Evolutionary conservation across 2,113 vertebrate species (phyloP), one percentile per base, ranked within the genome.

Genomic region (Neotragus pygmaeus): DNA sequence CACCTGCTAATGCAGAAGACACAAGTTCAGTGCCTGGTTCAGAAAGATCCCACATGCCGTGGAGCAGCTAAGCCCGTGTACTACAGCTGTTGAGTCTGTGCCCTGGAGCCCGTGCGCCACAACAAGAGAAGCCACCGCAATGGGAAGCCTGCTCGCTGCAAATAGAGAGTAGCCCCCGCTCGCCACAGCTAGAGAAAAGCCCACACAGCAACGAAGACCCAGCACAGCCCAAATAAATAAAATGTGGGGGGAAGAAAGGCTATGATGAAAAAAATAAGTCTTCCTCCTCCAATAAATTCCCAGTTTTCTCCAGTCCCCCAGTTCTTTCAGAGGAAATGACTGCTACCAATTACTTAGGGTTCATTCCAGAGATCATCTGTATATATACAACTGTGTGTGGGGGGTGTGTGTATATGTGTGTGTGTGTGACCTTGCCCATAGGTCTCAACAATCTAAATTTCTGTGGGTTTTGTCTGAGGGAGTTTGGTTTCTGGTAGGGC

Each of bases 181-280:
- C 0, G 3, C 23, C 36, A 75, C 36, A 39, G 13, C 70, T 25
- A 27, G 70, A 75, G 70, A 14, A 75, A 43, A 25, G 70, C 70
- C 70, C 70, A 75, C 39, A 27, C 23, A 73, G 70, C 70, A 25
- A 43, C 11, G 3, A 14, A 73, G 36, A 23, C 70, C 70, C 36
- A 75, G 70, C 36, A 6, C 70, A 75, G 70, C 70, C 70, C 43
- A 75, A 75, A 43, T 70, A 39, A 6, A 39, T 27, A 75, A 43
- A 13, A 43, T 75, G 14, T 25, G 7, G 4, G 10, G 23, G 23
- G 23, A 0, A 0, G 1, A 0, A 7, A 43, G 23, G 6, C 39
- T 75, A n/a, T 51, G 2, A 16, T 88, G 4, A 2, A 60, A 58
- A 64, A 94, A 39, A 55, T 27, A 55, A 43, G 17, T 55, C 58